Evolutionary conservation across 2,888 invertebrate species (phyloP), one percentile per base, ranked within the genome.

Genomic region (Cancer borealis): DNA sequence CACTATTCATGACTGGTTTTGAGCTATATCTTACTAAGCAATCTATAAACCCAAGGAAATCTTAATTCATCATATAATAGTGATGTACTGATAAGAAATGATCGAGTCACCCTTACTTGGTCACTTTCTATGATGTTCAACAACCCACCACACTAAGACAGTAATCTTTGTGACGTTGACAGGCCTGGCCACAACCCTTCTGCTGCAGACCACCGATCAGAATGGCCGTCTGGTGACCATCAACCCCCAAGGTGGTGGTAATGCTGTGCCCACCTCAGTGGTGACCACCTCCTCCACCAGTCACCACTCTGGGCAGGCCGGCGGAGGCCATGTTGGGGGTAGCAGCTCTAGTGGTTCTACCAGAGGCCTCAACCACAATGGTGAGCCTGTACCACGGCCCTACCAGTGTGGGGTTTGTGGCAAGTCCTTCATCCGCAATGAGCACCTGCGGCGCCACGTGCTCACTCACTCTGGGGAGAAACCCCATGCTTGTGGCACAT

Each of bases 381-480:
- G 94, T n/a, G 95, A 95, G 90, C 95, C 95, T 3, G 95, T 94
- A 12, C 95, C 94, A 49, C 95, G 96, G 2, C 96, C 96, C 30
- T 97, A 96, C 95, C 96, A 96, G 92, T 97, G 97, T 96, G 96
- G 96, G 0, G 96, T 97, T 10, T 97, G 97, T 94, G 96, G 96
- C 49, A 97, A 97, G 96, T 97, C 96, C 4, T 97, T 97, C 96
- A 97, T 98, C 96, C 97, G 98, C 79, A 97, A 97, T 95, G 98
- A 98, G 96, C 98, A 98, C 96, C 97, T 98, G 94, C 98, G 98
- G 0, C 97, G 98, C 96, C 98, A 98, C 54, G 95, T 95, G 39
- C 95, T 95, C 39, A 95, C 95, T 8, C 95, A 95, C 88, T 95
- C 95, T 6, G 95, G 95, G 12, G 95, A 95, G 90, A 95, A 95